Base-by-base conservation (phyloP, 2,113 vertebrate genomes). In the Passer domesticus region DNA sequence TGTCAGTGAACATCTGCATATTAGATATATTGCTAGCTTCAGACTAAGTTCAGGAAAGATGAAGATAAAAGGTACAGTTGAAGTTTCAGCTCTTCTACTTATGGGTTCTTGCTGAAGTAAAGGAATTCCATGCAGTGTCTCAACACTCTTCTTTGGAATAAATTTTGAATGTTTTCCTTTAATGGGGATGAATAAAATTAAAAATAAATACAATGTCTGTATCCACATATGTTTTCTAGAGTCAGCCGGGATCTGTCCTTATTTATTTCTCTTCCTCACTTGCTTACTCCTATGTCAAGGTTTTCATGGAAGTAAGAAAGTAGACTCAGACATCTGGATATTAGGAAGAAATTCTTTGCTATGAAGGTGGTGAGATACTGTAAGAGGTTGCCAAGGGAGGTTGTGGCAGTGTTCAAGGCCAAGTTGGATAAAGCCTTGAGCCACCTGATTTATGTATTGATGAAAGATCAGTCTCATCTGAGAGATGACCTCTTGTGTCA, bases 21-120 rank as follows among this genome's bases (percentile, higher is more conserved):
- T 92, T 96, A 93, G 80, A 72, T 89, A 86, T 37, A 89, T 88
- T 79, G 63, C 91, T 75, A 69, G 85, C 96, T 96, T 95, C 90
- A 95, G 93, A 67, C 62, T 75, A 46, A 92, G 33, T 76, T 91
- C 62, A 70, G 44, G 19, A 70, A 70, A 83, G 68, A 76, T 79
- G 58, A 96, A 94, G 56, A 55, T 53, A 53, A 82, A 72, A 63
- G 47, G 14, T 73, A 13, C 3, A 50, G 37, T 27, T 95, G 68
- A 66, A 94, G 78, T 88, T 43, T 63, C 27, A 74, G 13, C 23
- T 68, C 62, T 87, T 87, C 44, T 95, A 46, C 67, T 56, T 27
- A 6, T 1, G 11, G 19, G 5, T 90, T 95, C 70, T 95, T 86
- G 73, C 19, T 87, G 82, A 86, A 81, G 43, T 50, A 31, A 31